These are phyloP conservation scores for Rhamnusium bicolor DNA, from an alignment of 2,888 invertebrate genomes.

Conservation along the genomic window DNA sequence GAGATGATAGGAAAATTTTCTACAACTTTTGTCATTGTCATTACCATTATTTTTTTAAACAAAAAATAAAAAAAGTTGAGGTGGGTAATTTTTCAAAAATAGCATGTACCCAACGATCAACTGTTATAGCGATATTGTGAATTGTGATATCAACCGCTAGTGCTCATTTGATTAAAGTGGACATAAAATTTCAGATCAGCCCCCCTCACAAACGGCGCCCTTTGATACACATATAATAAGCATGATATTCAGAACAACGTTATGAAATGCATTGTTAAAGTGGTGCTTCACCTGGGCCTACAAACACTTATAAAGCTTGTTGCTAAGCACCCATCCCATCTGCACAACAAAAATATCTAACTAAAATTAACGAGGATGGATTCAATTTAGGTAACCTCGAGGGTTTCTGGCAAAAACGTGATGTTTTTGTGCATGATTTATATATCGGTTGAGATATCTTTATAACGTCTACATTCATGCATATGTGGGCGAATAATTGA, in stretches of 20 bases:
- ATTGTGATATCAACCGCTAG: no score
- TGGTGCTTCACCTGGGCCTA: constrained; percentile 18
- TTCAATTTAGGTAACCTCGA: constrained; percentile 9
- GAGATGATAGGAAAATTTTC: no score
- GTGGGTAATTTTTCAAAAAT: no score
- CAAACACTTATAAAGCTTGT: constrained; percentile 24
- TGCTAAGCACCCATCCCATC: constrained; percentile 19
- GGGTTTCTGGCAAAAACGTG: constrained; percentile 13
- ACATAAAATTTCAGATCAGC: no score
- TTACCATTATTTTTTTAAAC: no score
- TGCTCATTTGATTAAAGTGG: no score
- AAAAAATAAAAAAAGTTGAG: no score
- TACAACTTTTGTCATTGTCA: no score
- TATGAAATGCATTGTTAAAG: constrained; percentile 15
- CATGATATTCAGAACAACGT: constrained; percentile 1
- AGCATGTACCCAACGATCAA: no score
- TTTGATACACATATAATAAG: constrained; percentile 20
- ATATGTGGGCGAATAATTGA: constrained; percentile 5
- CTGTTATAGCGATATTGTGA: no score
- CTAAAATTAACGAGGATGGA: constrained; percentile 30
- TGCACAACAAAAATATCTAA: constrained; percentile 12
- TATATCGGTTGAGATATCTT: not conserved
- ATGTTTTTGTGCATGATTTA: constrained; percentile 10
- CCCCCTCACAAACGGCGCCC: no score
- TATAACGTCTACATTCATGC: not conserved